Evolutionary conservation across 92 coral and sea anemone species (phyloP).

Genomic region (Parazoanthus darwini): DNA sequence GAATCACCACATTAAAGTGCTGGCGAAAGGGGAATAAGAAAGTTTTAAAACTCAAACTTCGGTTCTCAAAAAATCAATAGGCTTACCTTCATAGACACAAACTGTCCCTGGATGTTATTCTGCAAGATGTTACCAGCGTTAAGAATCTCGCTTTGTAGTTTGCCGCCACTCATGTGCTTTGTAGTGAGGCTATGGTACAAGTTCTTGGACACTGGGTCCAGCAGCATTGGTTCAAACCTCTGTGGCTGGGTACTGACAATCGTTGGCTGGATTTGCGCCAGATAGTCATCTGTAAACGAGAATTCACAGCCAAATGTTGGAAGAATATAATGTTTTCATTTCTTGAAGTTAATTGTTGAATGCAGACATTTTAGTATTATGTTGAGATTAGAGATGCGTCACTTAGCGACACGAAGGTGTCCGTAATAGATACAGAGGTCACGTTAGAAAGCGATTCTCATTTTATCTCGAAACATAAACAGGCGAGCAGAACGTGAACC

Average conservation of each 20-base stretch:
- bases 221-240: conserved; percentile 57
- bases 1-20: too few relatives aligned
- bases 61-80: too few relatives aligned
- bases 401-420: background rate
- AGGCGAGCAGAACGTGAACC: too few relatives aligned
- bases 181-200: conserved; percentile 52
- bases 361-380: background rate
- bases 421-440: background rate
- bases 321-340: background rate
- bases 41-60: too few relatives aligned
- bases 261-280: conserved; percentile 54
- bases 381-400: background rate
- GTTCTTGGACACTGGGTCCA: conserved; percentile 67
- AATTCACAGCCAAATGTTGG: background rate
- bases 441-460: too few relatives aligned
- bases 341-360: background rate
- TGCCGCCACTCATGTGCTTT: conserved; percentile 67
- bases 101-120: conserved; percentile 59
- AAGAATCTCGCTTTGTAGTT: conserved; percentile 47
- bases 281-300: conserved; percentile 34
- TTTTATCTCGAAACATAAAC: too few relatives aligned
- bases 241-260: conserved; percentile 60
- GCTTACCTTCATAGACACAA: conserved; percentile 69
- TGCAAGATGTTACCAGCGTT: conserved; percentile 61
- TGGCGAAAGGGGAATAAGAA: too few relatives aligned